phyloP scores from a whole-genome alignment of 2,113 vertebrate species.

The Spea bombifrons region DNA sequence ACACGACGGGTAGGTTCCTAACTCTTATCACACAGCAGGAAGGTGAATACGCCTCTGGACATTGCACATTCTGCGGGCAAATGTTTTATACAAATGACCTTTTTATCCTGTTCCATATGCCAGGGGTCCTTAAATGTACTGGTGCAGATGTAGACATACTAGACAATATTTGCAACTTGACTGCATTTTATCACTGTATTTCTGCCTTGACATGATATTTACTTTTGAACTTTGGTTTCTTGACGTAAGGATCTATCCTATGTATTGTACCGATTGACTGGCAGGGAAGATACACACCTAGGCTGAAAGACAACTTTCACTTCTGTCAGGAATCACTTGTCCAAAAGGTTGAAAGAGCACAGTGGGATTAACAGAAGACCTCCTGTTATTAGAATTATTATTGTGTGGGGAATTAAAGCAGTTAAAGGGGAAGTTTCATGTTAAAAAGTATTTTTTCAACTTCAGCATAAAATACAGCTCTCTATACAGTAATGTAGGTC shows the following conservation, averaged over 20 bases:
- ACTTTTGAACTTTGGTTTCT: constrained; percentile 15
- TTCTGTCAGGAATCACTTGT: no score
- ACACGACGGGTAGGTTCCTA: constrained; percentile 16
- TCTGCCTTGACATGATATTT: not conserved
- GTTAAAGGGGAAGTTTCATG: no score
- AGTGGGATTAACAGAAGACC: no score
- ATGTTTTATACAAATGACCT: constrained; percentile 26
- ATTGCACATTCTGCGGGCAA: constrained; percentile 13
- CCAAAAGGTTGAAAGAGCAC: no score
- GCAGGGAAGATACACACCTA: not conserved
- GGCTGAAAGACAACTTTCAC: not conserved
- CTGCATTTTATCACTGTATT: not conserved
- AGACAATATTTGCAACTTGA: constrained; percentile 18
- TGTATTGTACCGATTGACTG: constrained; percentile 1
- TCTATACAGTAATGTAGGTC: no score
- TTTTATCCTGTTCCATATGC: constrained; percentile 4
- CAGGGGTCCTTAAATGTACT: not conserved
- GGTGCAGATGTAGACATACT: constrained; percentile 14
- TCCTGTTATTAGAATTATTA: no score
- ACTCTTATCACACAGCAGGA: constrained; percentile 25
- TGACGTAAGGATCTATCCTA: constrained; percentile 25
- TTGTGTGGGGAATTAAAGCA: no score
- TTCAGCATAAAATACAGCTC: no score
- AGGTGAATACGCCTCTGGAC: constrained; percentile 19
- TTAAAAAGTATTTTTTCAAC: no score